phyloP scores from a whole-genome alignment of 2,888 invertebrate species.

The Cactoblastis cactorum region DNA sequence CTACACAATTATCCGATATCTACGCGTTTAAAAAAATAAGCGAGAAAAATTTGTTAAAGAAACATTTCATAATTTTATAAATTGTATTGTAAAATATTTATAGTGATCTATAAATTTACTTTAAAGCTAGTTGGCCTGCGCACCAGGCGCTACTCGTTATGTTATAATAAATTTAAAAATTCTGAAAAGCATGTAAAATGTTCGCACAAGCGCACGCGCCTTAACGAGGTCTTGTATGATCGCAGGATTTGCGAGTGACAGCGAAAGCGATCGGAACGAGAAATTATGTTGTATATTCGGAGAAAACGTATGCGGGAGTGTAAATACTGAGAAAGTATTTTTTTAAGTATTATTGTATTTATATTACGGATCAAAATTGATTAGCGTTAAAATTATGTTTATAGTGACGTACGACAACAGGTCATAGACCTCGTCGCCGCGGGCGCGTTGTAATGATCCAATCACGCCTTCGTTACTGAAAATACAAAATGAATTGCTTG shows the following conservation, averaged over 20 bases:
- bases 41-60: too few species aligned
- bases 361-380: not conserved
- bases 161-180: too few species aligned
- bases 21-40: too few species aligned
- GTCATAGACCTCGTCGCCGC: not conserved
- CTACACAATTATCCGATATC: too few species aligned
- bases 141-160: too few species aligned
- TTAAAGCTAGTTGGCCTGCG: too few species aligned
- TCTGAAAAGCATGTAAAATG: too few species aligned
- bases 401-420: not conserved
- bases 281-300: too few species aligned
- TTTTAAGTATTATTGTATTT: slow-evolving; percentile 1
- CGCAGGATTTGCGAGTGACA: not conserved
- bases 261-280: not conserved
- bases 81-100: too few species aligned
- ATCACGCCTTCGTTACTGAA: not conserved
- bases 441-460: not conserved
- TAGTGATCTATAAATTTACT: too few species aligned
- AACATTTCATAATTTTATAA: too few species aligned
- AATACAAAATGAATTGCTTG: too few species aligned
- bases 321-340: not conserved
- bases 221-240: not conserved
- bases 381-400: not conserved
- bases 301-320: not conserved
- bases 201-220: not conserved